Base-by-base conservation (phyloP, 2,113 vertebrate genomes). In the Eclectus roratus region DNA sequence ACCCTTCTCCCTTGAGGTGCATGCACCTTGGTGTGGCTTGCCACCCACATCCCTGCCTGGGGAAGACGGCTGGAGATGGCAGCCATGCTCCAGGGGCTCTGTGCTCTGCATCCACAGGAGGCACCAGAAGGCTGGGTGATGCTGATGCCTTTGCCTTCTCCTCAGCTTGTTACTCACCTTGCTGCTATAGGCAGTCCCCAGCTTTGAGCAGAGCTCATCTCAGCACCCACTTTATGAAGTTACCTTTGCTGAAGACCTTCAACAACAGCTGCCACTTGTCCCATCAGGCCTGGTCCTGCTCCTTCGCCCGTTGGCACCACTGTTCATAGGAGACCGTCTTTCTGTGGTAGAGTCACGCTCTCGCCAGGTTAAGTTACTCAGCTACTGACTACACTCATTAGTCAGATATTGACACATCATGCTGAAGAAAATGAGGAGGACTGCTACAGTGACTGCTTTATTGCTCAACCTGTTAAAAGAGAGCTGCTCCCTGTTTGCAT, bases 71-170 rank as follows among this genome's bases (percentile, higher is more conserved):
- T 89, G 64, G 52, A 46, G 35, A 4, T 37, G 39, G 44, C 68
- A 78, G 31, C 58, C 12, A 4, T 0, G 7, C 46, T 88, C 8
- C 20, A 1, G 0, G 10, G 11, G 44, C 35, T 81, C 28, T 4
- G 3, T 23, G 65, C 70, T 47, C 44, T 74, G 49, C 15, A 41
- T 4, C 33, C 60, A 1, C 25, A 19, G 49, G 28, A n/a, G 16
- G 11, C 24, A 66, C 25, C 23, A 18, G 0, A 0, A 11, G 23
- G 29, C 46, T 47, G 46, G 41, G 25, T 71, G 55, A 18, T 21
- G 43, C 37, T 68, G 74, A 8, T 1, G 4, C 0, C 0, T 49
- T 27, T 63, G 43, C 23, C 23, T n/a, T 61, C 11, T 43, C 41
- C 63, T 73, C 41, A 21, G 27, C 35, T 28, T 33, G 24, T 41